Conservation (phyloP, 2,797 vertebrate genomes). For the Acanthopagrus latus region DNA sequence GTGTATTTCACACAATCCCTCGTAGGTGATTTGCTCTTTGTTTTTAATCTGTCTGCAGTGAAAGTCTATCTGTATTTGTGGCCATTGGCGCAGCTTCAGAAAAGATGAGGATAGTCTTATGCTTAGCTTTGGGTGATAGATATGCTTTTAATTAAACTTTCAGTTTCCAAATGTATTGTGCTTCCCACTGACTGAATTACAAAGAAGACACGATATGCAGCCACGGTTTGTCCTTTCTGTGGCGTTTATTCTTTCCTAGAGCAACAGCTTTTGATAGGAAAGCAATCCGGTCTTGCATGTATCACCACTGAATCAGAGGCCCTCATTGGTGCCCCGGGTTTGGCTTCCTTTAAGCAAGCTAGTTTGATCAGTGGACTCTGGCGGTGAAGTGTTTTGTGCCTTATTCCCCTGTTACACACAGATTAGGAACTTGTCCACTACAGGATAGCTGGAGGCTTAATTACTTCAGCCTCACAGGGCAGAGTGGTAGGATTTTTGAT, state of each 20-base stretch:
- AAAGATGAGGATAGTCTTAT: slow-evolving; percentile 46
- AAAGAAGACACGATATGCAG: slow-evolving; percentile 45
- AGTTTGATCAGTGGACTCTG: slow-evolving; percentile 45
- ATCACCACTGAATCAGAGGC: slow-evolving; percentile 46
- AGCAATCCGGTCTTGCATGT: slow-evolving; percentile 40
- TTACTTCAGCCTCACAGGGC: slow-evolving; percentile 28
- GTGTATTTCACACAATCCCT: slow-evolving; percentile 56
- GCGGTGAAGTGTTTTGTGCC: slow-evolving; percentile 37
- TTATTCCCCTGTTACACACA: slow-evolving; percentile 33
- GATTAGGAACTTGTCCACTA: slow-evolving; percentile 35
- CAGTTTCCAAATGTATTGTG: slow-evolving; percentile 31
- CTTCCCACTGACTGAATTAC: slow-evolving; percentile 46
- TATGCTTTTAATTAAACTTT: slow-evolving; percentile 61
- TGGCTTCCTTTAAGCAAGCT: slow-evolving; percentile 20
- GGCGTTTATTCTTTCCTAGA: slow-evolving; percentile 21
- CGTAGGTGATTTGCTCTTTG: slow-evolving; percentile 60
- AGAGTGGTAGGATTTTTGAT: slow-evolving; percentile 26
- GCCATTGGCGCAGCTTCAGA: slow-evolving; percentile 54
- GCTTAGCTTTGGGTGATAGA: slow-evolving; percentile 59
- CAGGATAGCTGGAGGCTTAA: slow-evolving; percentile 39
- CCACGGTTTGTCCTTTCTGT: slow-evolving; percentile 28
- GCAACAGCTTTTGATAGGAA: slow-evolving; percentile 46
- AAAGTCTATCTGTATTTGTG: slow-evolving; percentile 47
- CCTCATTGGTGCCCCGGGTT: slow-evolving; percentile 12
- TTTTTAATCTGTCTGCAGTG: slow-evolving; percentile 54